Conservation (phyloP, 2,888 invertebrate species). For the Pachycephus smyrnensis region DNA sequence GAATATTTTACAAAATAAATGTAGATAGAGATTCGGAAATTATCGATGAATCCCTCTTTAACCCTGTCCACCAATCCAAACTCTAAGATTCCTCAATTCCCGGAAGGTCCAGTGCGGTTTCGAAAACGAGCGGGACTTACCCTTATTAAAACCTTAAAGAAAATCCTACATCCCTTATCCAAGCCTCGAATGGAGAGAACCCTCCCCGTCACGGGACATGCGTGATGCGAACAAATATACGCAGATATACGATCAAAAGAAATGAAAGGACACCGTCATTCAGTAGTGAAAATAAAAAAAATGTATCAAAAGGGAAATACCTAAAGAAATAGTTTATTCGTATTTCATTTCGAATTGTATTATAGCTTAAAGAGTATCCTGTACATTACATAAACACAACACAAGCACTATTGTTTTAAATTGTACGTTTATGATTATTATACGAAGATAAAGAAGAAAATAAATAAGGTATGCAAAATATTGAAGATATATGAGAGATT, state of each 20-base stretch:
- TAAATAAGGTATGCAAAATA: constrained; percentile 65
- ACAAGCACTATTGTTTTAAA: constrained; percentile 65
- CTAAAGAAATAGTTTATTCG: constrained; percentile 64
- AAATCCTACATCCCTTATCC: constrained; percentile 17
- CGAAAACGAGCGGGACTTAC: neutral
- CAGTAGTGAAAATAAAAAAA: constrained; percentile 56
- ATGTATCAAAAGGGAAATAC: constrained; percentile 59
- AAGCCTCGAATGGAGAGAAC: constrained; percentile 12
- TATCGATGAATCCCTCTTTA: constrained; percentile 38
- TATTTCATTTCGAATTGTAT: constrained; percentile 65
- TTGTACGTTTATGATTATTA: constrained; percentile 66
- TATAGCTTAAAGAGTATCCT: constrained; percentile 66
- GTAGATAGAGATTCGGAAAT: constrained; percentile 62
- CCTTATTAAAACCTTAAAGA: neutral
- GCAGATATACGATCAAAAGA: constrained; percentile 46
- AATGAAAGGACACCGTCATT: constrained; percentile 41
- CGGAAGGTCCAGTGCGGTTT: neutral
- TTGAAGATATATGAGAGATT: constrained; percentile 57
- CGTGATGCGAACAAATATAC: constrained; percentile 26
- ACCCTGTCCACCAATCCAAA: constrained; percentile 11
- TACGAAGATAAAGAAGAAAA: constrained; percentile 63
- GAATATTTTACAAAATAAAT: constrained; percentile 66
- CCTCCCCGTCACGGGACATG: constrained; percentile 1
- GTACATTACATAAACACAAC: constrained; percentile 64
- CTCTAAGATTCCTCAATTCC: neutral